Evolutionary conservation across 2,888 invertebrate species (phyloP).

Genomic region (Noctua comes): DNA sequence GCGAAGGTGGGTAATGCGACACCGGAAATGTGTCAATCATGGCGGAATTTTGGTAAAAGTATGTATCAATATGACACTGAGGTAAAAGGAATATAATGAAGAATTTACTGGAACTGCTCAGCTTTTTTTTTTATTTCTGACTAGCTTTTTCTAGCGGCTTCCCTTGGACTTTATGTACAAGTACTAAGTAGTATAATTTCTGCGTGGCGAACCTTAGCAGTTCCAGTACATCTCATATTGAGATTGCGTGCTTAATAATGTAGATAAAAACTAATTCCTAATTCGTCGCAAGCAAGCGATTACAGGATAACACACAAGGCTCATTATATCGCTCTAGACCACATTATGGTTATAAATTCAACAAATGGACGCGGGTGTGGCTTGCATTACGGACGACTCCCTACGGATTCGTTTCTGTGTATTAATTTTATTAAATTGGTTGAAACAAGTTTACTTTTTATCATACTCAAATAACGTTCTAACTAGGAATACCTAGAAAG

Average conservation of each 20-base stretch:
- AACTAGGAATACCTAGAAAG: background rate
- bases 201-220: background rate
- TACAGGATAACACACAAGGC: constrained; percentile 33
- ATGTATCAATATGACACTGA: constrained; percentile 22
- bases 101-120: background rate
- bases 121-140: background rate
- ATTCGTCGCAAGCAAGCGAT: constrained; percentile 11
- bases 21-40: constrained; percentile 56
- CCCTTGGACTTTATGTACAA: background rate
- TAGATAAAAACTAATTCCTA: constrained; percentile 16
- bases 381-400: constrained; percentile 52
- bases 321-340: constrained; percentile 43
- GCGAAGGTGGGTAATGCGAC: constrained; percentile 51
- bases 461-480: background rate
- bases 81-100: background rate
- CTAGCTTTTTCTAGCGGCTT: background rate
- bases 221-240: background rate
- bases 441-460: constrained; percentile 22
- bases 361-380: constrained; percentile 52
- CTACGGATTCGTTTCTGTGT: constrained; percentile 53
- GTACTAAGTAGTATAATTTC: background rate
- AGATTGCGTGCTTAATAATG: background rate
- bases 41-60: constrained; percentile 3
- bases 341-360: constrained; percentile 56
- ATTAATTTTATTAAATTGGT: constrained; percentile 47